Percentiles rank a stretch among this genome's conserved stretches.
Evolutionary conservation across 1,140 invertebrate genomes (phyloP).

Genomic region (Pachyrhynchus sulphureomaculatus): DNA sequence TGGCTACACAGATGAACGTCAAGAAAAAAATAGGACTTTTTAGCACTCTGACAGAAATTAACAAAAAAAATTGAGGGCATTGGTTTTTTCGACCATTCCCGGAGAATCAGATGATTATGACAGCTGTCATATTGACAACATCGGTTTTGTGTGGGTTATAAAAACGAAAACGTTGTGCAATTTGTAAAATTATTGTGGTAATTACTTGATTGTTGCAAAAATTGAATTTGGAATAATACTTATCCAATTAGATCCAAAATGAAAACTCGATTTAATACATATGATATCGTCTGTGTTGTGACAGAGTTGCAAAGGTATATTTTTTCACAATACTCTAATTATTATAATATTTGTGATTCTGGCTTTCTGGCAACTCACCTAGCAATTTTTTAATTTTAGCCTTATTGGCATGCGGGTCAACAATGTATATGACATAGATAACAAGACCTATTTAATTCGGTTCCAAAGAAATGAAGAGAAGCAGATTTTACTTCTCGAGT

Average conservation of each 20-base stretch:
- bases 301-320: slow-evolving; percentile 81
- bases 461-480: slow-evolving; percentile 84
- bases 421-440: slow-evolving; percentile 97
- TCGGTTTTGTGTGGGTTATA: no score
- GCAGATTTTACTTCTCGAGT: slow-evolving; percentile 87
- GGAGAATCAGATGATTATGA: no score
- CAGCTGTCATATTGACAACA: not conserved
- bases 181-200: no score
- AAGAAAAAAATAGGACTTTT: no score
- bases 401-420: slow-evolving; percentile 90
- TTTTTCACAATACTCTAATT: slow-evolving; percentile 24
- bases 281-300: slow-evolving; percentile 84
- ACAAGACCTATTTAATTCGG: slow-evolving; percentile 93
- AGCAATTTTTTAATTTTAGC: slow-evolving; percentile 57
- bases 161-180: no score
- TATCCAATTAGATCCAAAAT: slow-evolving; percentile 60
- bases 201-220: not conserved
- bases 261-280: slow-evolving; percentile 90
- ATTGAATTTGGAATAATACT: not conserved
- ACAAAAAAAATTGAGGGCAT: not conserved
- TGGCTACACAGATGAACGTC: no score
- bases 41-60: no score
- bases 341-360: slow-evolving; percentile 31
- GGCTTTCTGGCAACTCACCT: slow-evolving; percentile 25
- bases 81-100: not conserved